Conservation (phyloP, 2,888 invertebrate species). For the Meiosimyza decipiens region DNA sequence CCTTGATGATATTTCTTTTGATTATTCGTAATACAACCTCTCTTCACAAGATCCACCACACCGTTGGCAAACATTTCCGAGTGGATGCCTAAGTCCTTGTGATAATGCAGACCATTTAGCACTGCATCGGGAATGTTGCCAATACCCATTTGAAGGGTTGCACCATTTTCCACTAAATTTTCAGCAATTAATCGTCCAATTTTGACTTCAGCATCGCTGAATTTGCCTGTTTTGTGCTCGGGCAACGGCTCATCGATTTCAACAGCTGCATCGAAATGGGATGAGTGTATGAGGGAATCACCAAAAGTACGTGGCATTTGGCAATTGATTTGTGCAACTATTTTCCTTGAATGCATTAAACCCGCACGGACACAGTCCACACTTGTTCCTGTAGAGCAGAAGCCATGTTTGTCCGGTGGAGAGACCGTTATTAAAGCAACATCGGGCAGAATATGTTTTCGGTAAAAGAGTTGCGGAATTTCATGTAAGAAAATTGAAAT, state of each 20-base stretch:
- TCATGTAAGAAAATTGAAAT: conserved; percentile 93
- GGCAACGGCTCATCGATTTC: conserved; percentile 76
- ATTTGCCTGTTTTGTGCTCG: conserved; percentile 75
- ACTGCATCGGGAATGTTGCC: conserved; percentile 96
- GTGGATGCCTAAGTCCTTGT: conserved; percentile 94
- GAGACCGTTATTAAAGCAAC: conserved; percentile 83
- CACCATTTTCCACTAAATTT: conserved; percentile 90
- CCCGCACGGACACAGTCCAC: conserved; percentile 92
- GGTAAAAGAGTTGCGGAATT: conserved; percentile 88
- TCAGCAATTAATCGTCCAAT: conserved; percentile 91
- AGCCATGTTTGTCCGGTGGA: conserved; percentile 91
- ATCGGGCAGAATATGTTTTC: conserved; percentile 85
- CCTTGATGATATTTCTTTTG: conserved; percentile 84
- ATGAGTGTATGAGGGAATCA: conserved; percentile 87
- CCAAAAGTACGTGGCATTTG: conserved; percentile 94
- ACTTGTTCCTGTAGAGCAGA: conserved; percentile 91
- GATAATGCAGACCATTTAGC: conserved; percentile 78
- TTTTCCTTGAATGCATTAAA: conserved; percentile 82
- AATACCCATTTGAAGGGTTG: conserved; percentile 91
- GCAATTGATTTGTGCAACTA: conserved; percentile 87
- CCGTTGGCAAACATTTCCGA: conserved; percentile 98
- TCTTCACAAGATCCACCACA: conserved; percentile 85
- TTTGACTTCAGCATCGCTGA: conserved; percentile 72
- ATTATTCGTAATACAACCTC: conserved; percentile 90
- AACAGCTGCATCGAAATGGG: conserved; percentile 90